Conservation (phyloP, 30 jellyfish, hydroid and myxozoan genomes). For the Hydractinia echinata region DNA sequence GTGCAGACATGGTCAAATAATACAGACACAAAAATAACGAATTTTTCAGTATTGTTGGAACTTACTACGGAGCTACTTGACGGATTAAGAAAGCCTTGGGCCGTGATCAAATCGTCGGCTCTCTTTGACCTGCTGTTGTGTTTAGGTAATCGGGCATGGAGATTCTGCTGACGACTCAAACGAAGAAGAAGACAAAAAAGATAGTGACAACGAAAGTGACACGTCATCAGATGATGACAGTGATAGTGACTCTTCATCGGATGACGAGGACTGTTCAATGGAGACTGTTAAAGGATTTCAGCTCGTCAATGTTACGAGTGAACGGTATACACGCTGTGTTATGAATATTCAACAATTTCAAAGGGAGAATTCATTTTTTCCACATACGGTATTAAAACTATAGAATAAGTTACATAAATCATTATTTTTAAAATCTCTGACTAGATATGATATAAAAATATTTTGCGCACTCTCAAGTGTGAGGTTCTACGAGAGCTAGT, state of each 20-base stretch:
- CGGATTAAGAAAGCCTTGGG: too few species aligned
- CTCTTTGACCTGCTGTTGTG: background rate
- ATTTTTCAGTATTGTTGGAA: too few species aligned
- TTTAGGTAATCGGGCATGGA: background rate
- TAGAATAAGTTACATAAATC: too few species aligned
- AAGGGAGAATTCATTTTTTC: background rate
- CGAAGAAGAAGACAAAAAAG: background rate
- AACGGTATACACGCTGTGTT: background rate
- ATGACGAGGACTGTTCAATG: background rate
- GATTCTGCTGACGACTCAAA: background rate
- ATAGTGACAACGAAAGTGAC: conserved; percentile 3
- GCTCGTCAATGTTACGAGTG: background rate
- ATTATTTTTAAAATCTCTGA: too few species aligned
- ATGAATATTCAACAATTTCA: background rate
- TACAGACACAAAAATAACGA: too few species aligned
- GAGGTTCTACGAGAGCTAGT: too few species aligned
- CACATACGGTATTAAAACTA: background rate
- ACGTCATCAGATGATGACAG: conserved; percentile 6
- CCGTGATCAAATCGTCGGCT: too few species aligned
- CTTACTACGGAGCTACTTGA: too few species aligned
- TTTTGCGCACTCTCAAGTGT: too few species aligned
- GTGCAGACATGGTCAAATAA: too few species aligned
- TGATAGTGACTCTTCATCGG: background rate
- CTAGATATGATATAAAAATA: too few species aligned
- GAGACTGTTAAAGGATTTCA: background rate